These are phyloP conservation scores for Oxyura jamaicensis DNA, from an alignment of 2,113 vertebrate genomes.

Conservation along the genomic window DNA sequence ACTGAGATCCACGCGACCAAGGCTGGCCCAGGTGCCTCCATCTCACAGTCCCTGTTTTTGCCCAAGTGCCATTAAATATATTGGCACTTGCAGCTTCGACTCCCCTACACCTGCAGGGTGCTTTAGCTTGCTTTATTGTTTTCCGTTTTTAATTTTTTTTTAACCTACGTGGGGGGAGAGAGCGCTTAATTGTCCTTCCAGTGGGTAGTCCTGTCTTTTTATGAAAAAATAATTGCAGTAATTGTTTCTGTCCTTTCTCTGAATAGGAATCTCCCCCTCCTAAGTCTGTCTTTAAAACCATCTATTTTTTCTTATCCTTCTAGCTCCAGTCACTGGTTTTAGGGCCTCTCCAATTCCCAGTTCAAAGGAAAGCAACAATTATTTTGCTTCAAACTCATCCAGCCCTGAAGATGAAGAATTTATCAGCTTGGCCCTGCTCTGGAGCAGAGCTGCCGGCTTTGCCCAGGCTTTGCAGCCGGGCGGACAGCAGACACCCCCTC, in stretches of 20 bases:
- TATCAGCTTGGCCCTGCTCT: neutral
- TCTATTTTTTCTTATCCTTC: neutral
- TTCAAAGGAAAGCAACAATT: slow-evolving; percentile 8
- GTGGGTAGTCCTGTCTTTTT: neutral
- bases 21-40: neutral
- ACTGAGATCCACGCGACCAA: accelerated
- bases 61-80: neutral
- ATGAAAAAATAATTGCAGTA: neutral
- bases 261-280: neutral
- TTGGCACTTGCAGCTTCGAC: neutral
- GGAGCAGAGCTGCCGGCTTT: neutral
- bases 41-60: neutral
- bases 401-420: slow-evolving; percentile 13
- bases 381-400: slow-evolving; percentile 1
- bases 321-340: neutral
- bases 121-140: neutral
- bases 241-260: neutral
- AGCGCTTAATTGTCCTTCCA: neutral
- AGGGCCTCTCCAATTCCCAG: neutral
- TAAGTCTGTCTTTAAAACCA: neutral
- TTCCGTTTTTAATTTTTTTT: neutral
- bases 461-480: neutral
- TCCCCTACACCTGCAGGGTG: neutral
- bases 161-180: neutral
- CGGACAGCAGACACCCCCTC: neutral